phyloP scores from a whole-genome alignment of 37 sponge, comb jelly and placozoan genomes.

The Agelas oroides region DNA sequence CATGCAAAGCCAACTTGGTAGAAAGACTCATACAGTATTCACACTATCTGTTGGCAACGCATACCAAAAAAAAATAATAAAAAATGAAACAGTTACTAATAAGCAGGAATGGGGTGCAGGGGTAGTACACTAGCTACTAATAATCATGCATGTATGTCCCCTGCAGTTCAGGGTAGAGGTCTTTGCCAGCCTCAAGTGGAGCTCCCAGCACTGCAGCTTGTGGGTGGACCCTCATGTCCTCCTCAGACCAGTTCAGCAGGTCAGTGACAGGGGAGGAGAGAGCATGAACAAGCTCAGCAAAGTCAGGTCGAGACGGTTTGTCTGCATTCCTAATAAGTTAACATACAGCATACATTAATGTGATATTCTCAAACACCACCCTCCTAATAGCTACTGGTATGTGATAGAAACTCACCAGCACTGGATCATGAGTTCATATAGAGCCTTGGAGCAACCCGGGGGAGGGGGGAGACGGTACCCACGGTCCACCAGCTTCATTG shows the following conservation, averaged over 20 bases:
- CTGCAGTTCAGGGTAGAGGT: constrained; percentile 66
- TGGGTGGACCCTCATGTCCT: constrained; percentile 18
- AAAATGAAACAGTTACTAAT: too few species aligned
- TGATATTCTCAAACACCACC: too few species aligned
- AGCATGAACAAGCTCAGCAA: background rate
- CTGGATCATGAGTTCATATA: constrained; percentile 52
- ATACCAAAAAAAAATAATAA: too few species aligned
- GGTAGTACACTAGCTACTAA: too few species aligned
- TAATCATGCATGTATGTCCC: too few species aligned
- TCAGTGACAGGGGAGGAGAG: background rate
- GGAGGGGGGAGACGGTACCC: constrained; percentile 43
- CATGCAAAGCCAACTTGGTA: too few species aligned
- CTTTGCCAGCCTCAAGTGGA: constrained; percentile 46
- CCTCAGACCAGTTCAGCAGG: constrained; percentile 50
- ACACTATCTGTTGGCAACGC: too few species aligned
- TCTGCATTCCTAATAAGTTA: constrained; percentile 67
- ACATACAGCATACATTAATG: too few species aligned
- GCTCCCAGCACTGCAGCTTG: constrained; percentile 48
- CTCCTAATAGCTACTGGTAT: too few species aligned
- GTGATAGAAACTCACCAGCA: constrained; percentile 54
- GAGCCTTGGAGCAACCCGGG: constrained; percentile 35
- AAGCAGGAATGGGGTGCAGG: too few species aligned
- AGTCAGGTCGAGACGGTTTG: constrained; percentile 12
- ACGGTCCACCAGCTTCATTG: constrained; percentile 6
- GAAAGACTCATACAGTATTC: too few species aligned